Conservation (phyloP, 2,888 invertebrate genomes). For the Aporophyla lueneburgensis region DNA sequence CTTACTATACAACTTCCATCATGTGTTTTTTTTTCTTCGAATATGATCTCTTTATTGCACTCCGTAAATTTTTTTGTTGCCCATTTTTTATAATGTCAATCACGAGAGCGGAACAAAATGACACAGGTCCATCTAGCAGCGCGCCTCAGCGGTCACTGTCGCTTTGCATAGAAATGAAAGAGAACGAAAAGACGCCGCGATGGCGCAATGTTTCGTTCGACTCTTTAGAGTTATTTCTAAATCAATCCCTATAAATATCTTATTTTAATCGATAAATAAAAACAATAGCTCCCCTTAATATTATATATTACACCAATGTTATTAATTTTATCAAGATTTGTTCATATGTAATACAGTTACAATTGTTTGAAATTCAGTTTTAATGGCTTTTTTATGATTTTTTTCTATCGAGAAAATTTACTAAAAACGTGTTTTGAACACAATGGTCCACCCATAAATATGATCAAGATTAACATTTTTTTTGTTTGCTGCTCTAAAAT, state of each 20-base stretch:
- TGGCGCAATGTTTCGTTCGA: too few relatives aligned
- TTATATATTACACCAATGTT: too few relatives aligned
- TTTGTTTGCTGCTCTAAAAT: not conserved
- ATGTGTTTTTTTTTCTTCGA: not conserved
- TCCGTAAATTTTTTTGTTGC: constrained; percentile 5
- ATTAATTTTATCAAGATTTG: too few relatives aligned
- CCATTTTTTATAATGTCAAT: not conserved
- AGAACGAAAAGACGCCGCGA: too few relatives aligned
- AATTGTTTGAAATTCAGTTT: too few relatives aligned
- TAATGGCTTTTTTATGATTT: too few relatives aligned
- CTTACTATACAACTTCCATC: constrained; percentile 16
- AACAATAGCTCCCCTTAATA: too few relatives aligned
- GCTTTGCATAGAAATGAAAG: too few relatives aligned
- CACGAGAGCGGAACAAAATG: not conserved
- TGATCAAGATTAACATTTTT: not conserved
- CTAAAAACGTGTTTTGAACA: not conserved
- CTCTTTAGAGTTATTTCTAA: too few relatives aligned
- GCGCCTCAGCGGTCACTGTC: not conserved
- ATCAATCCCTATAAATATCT: too few relatives aligned
- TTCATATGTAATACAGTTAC: too few relatives aligned
- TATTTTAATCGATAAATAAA: too few relatives aligned
- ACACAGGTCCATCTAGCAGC: not conserved
- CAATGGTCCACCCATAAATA: not conserved
- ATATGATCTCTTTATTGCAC: constrained; percentile 2
- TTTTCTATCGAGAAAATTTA: not conserved